Base-by-base conservation (phyloP, 1,140 invertebrate species). In the Sinonovacula constricta region DNA sequence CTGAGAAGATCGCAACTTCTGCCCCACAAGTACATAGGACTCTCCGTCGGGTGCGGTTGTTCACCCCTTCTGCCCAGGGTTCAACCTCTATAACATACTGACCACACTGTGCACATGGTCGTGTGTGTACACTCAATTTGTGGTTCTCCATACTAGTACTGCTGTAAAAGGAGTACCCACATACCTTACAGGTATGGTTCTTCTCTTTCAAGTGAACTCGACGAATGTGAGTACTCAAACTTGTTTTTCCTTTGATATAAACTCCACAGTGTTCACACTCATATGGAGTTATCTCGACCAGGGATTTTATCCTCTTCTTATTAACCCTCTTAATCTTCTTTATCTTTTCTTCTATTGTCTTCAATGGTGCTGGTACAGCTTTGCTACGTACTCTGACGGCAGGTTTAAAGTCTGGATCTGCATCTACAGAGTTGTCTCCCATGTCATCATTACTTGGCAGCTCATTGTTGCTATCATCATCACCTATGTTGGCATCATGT, bases 231-330 rank as follows among this genome's bases (percentile, higher is more conserved):
- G 72, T 18, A 30, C 51, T 22, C 18, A 76, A 33, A 28, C 49
- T 65, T 3, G n/a, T 53, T 33, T 51, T 76, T 45, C 72, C 63
- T 18, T 36, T 28, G 1, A 76, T 39, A 0, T 18, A 28, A 57
- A 65, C 65, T 15, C 72, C 72, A 59, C 72, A 76, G 30, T 56
- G 31, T 22, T 66, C 53, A 76, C 72, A 76, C n/a, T n/a, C n/a
- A n/a, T n/a, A n/a, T n/a, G n/a, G n/a, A n/a, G n/a, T n/a, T n/a
- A n/a, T n/a, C n/a, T n/a, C n/a, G n/a, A n/a, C n/a, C n/a, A n/a
- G n/a, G n/a, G n/a, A n/a, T n/a, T n/a, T n/a, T n/a, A n/a, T n/a
- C n/a, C n/a, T n/a, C n/a, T n/a, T n/a, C n/a, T n/a, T n/a, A n/a
- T n/a, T n/a, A n/a, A n/a, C n/a, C n/a, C n/a, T n/a, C n/a, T n/a